Percentiles rank a stretch among this genome's conserved stretches.
Conservation (phyloP, 2,888 invertebrate species). For the Melieria omissa region DNA sequence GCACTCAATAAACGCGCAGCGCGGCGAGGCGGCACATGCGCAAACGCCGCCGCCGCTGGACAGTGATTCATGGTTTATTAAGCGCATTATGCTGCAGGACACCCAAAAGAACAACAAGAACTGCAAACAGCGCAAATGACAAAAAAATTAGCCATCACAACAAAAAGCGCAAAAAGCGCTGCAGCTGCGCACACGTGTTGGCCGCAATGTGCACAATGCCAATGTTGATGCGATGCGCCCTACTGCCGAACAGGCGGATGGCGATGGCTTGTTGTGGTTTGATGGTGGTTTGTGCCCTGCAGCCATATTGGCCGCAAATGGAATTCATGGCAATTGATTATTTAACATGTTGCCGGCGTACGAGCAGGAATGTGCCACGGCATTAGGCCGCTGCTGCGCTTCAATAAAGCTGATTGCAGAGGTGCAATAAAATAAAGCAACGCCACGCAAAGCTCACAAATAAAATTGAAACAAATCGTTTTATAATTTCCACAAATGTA, state of each 20-base stretch:
- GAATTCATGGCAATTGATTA: slow-evolving; percentile 61
- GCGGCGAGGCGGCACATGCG: slow-evolving; percentile 7
- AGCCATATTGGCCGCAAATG: slow-evolving; percentile 37
- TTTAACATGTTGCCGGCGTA: slow-evolving; percentile 62
- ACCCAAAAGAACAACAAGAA: slow-evolving; percentile 31
- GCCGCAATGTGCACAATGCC: slow-evolving; percentile 15
- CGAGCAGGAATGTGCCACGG: slow-evolving; percentile 51
- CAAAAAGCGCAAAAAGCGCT: slow-evolving; percentile 29
- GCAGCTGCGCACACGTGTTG: slow-evolving; percentile 43
- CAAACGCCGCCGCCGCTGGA: slow-evolving; percentile 18
- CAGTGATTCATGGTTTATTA: slow-evolving; percentile 65
- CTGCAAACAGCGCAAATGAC: slow-evolving; percentile 16
- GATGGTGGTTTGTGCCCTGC: slow-evolving; percentile 16
- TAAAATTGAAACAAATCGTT: slow-evolving; percentile 47
- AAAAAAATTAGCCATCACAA: slow-evolving; percentile 7
- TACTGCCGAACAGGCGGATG: not conserved
- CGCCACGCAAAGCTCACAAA: slow-evolving; percentile 12
- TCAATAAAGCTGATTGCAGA: not conserved
- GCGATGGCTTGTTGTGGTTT: not conserved
- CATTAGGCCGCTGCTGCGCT: slow-evolving; percentile 13
- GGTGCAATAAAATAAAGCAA: slow-evolving; percentile 2
- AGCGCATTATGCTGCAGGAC: slow-evolving; percentile 63
- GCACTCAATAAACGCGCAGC: slow-evolving; percentile 38
- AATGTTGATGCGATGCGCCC: not conserved
- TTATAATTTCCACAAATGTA: slow-evolving; percentile 50